Evolutionary conservation across 2,113 vertebrate genomes (phyloP).

Genomic region (Bos indicus): DNA sequence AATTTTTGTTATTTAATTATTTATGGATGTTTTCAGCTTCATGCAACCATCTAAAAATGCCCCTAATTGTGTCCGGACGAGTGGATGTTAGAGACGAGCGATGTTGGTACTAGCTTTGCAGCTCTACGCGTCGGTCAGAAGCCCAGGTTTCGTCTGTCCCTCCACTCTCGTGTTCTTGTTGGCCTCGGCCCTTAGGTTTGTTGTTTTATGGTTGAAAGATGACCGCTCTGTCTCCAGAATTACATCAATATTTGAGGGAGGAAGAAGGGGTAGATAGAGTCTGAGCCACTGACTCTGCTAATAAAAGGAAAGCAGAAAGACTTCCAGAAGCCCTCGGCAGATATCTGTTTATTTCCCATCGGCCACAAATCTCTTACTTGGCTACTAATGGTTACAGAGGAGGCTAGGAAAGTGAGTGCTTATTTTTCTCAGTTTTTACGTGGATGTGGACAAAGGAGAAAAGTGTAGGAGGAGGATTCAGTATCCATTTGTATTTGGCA

Average conservation of each 20-base stretch:
- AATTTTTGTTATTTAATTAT: not conserved
- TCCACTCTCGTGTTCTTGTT: not conserved
- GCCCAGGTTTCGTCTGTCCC: too few species aligned
- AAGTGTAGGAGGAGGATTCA: not conserved
- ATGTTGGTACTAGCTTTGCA: not conserved
- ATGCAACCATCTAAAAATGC: not conserved
- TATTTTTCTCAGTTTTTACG: not conserved
- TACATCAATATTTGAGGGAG: not conserved
- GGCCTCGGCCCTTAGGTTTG: not conserved
- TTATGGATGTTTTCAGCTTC: not conserved
- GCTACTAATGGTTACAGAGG: not conserved
- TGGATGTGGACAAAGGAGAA: not conserved
- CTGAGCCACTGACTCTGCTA: not conserved
- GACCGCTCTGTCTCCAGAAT: not conserved
- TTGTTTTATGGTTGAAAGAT: not conserved
- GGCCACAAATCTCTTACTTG: not conserved
- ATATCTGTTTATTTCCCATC: not conserved
- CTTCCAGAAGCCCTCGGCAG: not conserved
- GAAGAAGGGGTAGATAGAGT: not conserved
- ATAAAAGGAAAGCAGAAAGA: not conserved
- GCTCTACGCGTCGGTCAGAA: not conserved
- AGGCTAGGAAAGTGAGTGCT: not conserved
- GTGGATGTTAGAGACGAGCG: not conserved
- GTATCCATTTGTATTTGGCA: not conserved
- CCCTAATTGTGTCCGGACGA: not conserved